Evolutionary conservation across 2,888 invertebrate species (phyloP).

Genomic region (Eumacrocentrus americanus): DNA sequence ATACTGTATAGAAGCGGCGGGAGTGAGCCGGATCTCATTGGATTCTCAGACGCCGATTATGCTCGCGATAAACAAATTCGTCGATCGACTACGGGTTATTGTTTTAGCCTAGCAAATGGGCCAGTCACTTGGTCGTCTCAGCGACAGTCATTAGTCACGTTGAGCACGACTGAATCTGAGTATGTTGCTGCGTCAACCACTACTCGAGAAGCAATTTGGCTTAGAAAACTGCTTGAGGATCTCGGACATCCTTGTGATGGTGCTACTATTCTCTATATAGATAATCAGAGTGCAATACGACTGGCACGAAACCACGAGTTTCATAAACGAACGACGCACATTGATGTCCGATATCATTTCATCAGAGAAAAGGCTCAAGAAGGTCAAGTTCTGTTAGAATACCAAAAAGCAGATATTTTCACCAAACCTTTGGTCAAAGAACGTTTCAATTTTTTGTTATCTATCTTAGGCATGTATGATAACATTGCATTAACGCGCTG

Average conservation of each 20-base stretch:
- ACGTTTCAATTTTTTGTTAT: too few species aligned
- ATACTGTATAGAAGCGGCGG: conserved; percentile 19
- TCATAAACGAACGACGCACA: conserved; percentile 36
- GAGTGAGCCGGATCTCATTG: conserved; percentile 19
- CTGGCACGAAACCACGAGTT: conserved; percentile 30
- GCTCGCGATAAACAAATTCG: conserved; percentile 30
- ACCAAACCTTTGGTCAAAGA: conserved; percentile 33
- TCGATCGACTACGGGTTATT: conserved; percentile 31
- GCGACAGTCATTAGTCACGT: conserved; percentile 25
- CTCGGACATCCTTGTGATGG: conserved; percentile 9
- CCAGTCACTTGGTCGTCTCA: conserved; percentile 27
- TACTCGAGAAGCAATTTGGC: conserved; percentile 25
- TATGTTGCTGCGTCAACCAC: conserved; percentile 27
- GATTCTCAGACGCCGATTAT: conserved; percentile 32
- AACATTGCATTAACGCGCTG: too few species aligned
- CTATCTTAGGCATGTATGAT: too few species aligned
- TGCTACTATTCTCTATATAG: conserved; percentile 20
- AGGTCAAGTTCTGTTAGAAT: conserved; percentile 26
- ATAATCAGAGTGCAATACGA: conserved; percentile 33
- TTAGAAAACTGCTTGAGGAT: conserved; percentile 24
- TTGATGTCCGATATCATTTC: conserved; percentile 32
- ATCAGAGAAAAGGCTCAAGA: conserved; percentile 23
- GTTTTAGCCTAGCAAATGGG: conserved; percentile 28
- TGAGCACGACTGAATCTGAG: conserved; percentile 29
- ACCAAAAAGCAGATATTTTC: conserved; percentile 30